A percentile compares a stretch with the other conserved stretches of the same genome.
phyloP scores from a whole-genome alignment of 1,140 invertebrate species.

The Hylaeus anthracinus region DNA sequence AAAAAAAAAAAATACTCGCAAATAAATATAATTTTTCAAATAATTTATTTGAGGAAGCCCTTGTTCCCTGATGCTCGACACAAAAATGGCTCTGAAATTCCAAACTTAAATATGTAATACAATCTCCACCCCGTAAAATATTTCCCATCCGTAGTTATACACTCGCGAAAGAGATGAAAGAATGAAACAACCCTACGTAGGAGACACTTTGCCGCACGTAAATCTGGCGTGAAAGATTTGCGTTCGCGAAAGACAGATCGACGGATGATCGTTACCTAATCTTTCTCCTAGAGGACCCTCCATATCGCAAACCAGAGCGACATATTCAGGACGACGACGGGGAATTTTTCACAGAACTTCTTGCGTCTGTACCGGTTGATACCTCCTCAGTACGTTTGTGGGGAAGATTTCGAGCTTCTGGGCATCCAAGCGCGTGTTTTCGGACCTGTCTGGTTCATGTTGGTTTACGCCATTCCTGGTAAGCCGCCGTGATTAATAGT shows the following conservation, averaged over 20 bases:
- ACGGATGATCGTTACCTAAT: background rate
- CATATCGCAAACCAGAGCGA: slow-evolving; percentile 47
- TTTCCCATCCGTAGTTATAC: no score
- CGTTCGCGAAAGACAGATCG: background rate
- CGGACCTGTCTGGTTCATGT: slow-evolving; percentile 85
- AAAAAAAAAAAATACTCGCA: no score
- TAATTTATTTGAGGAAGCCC: no score
- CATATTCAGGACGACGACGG: slow-evolving; percentile 25
- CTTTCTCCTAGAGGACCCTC: slow-evolving; percentile 60
- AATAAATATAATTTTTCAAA: no score
- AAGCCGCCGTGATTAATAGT: slow-evolving; percentile 58
- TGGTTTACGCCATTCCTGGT: slow-evolving; percentile 88
- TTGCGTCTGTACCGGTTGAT: slow-evolving; percentile 32
- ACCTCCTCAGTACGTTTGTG: slow-evolving; percentile 63
- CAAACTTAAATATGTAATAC: no score
- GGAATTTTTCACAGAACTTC: slow-evolving; percentile 32
- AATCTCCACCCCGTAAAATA: no score
- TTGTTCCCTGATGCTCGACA: no score
- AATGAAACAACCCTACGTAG: no score
- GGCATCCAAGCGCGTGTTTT: slow-evolving; percentile 78
- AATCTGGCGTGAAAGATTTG: no score
- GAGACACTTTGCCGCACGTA: no score
- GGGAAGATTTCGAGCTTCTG: slow-evolving; percentile 66
- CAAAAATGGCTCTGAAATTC: no score
- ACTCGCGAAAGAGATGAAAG: no score